Conservation (phyloP, 2,113 vertebrate species). For the Dicaeum eximium region DNA sequence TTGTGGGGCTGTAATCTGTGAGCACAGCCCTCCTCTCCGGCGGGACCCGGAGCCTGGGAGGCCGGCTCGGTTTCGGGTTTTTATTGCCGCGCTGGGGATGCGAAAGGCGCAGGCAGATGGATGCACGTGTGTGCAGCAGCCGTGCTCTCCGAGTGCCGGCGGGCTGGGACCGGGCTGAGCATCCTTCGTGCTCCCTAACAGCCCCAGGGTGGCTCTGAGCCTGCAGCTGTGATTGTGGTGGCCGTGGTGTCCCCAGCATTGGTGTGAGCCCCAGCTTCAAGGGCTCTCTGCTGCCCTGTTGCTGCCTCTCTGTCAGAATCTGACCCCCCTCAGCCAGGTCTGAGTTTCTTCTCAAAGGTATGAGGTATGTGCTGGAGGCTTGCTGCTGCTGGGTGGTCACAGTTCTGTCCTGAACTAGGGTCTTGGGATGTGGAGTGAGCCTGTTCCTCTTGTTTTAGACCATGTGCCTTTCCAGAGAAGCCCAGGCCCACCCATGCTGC, state of each 20-base stretch:
- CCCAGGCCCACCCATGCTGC: accelerated
- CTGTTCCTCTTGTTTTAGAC: not conserved
- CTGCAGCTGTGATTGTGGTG: not conserved
- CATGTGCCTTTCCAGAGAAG: not conserved
- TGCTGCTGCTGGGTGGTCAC: not conserved
- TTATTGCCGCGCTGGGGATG: not conserved
- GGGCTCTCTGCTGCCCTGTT: not conserved
- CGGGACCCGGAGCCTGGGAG: not conserved
- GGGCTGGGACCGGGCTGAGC: not conserved
- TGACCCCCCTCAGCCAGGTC: not conserved
- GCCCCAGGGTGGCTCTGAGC: not conserved
- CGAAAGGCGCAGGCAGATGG: not conserved
- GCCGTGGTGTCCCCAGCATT: not conserved
- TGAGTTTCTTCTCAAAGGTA: not conserved
- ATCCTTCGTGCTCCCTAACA: not conserved
- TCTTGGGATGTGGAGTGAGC: not conserved
- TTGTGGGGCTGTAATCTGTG: not conserved
- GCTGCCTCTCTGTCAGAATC: not conserved
- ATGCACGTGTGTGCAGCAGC: not conserved
- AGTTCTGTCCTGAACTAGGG: accelerated
- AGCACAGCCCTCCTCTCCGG: not conserved
- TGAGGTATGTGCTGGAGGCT: not conserved
- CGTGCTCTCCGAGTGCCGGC: not conserved
- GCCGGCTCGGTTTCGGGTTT: not conserved
- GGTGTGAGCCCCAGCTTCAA: not conserved